Percentiles rank a stretch among this genome's conserved stretches.
phyloP scores from a whole-genome alignment of 1,140 invertebrate species.

The Pachyrhynchus sulphureomaculatus region DNA sequence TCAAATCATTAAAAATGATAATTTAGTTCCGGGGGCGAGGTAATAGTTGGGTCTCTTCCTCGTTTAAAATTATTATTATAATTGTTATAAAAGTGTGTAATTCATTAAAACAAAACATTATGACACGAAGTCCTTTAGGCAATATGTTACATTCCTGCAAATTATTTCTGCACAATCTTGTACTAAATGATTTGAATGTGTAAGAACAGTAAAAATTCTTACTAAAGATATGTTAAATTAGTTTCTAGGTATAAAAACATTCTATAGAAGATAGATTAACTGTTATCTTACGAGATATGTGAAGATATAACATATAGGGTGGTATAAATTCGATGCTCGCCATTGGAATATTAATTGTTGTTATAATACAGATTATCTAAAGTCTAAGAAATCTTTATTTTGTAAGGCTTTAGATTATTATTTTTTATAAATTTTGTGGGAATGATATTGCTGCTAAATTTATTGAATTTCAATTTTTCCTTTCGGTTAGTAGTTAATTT shows the following conservation, averaged over 20 bases:
- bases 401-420: too few species aligned
- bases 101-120: slow-evolving; percentile 14
- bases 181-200: slow-evolving; percentile 4
- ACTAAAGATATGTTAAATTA: not conserved
- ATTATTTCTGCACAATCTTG: slow-evolving; percentile 1
- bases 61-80: slow-evolving; percentile 7
- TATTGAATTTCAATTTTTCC: too few species aligned
- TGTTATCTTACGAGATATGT: too few species aligned
- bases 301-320: too few species aligned
- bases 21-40: slow-evolving; percentile 12
- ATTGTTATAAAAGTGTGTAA: slow-evolving; percentile 17
- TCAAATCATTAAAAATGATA: slow-evolving; percentile 13
- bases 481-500: too few species aligned
- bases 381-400: too few species aligned
- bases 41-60: slow-evolving; percentile 10
- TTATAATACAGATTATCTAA: too few species aligned
- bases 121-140: slow-evolving; percentile 6
- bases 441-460: too few species aligned
- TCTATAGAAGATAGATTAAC: too few species aligned
- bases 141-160: not conserved
- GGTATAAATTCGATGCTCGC: too few species aligned
- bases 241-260: not conserved
- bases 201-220: not conserved
- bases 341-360: too few species aligned
- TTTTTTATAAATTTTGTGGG: too few species aligned